Percentiles rank a stretch among this genome's conserved stretches.
Conservation (phyloP, 1,140 invertebrate genomes). For the Anoplolepis gracilipes region DNA sequence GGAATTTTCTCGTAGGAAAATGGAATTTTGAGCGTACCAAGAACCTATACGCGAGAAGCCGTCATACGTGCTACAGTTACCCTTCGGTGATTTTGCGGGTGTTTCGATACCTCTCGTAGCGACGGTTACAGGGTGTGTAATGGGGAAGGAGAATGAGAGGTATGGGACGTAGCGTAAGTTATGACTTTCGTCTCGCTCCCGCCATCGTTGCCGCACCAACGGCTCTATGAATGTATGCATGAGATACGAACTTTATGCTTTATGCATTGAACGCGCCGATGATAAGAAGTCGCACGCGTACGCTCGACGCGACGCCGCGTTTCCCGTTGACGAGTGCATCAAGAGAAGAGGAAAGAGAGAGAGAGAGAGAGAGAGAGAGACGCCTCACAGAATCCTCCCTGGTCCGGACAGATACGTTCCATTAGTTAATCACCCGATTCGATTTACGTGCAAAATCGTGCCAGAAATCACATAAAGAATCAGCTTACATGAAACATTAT, state of each 20-base stretch:
- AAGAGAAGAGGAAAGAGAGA: not conserved
- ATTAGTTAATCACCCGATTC: conserved; percentile 27
- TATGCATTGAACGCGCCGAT: conserved; percentile 83
- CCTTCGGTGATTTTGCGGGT: conserved; percentile 80
- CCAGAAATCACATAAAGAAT: not conserved
- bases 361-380: not conserved
- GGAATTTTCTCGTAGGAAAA: conserved; percentile 71
- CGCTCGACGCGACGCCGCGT: conserved; percentile 28
- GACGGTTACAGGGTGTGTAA: conserved; percentile 19
- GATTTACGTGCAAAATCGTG: not conserved
- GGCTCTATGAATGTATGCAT: conserved; percentile 84
- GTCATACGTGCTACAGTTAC: conserved; percentile 83
- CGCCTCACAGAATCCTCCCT: not conserved
- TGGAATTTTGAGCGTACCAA: conserved; percentile 76
- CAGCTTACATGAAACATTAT: not conserved
- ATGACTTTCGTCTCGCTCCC: conserved; percentile 74
- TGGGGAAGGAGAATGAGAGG: not conserved
- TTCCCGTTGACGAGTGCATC: conserved; percentile 4
- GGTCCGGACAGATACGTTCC: not conserved
- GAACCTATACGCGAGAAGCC: conserved; percentile 46
- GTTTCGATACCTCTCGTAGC: conserved; percentile 76
- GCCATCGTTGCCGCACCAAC: conserved; percentile 32
- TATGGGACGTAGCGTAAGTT: conserved; percentile 78
- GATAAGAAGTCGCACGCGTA: conserved; percentile 77
- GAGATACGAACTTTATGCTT: conserved; percentile 85